Evolutionary conservation across 2,797 vertebrate genomes (phyloP).

Genomic region (Sternotherus odoratus): DNA sequence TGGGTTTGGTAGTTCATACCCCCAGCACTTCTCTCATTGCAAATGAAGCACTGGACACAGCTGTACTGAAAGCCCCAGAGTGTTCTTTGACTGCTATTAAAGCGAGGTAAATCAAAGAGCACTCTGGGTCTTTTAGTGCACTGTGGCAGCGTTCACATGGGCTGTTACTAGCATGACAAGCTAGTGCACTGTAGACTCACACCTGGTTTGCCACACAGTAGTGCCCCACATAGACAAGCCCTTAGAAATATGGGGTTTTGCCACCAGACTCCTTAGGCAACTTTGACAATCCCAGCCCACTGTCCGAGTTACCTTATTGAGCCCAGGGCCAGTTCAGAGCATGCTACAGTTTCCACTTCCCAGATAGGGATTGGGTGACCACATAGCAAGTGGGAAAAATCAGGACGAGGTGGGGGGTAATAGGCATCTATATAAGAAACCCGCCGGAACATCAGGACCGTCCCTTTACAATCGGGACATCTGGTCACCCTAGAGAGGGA

Average conservation of each 20-base stretch:
- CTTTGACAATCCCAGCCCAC: background rate
- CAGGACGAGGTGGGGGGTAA: no score
- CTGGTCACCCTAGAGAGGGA: no score
- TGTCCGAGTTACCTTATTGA: background rate
- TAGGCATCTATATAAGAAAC: no score
- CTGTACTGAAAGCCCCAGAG: background rate
- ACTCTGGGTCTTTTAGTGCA: background rate
- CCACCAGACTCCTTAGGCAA: background rate
- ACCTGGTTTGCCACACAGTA: background rate
- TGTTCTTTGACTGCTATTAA: background rate
- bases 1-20: no score
- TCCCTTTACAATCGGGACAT: no score
- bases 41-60: background rate
- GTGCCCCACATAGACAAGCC: background rate
- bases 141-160: background rate
- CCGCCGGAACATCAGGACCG: no score
- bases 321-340: background rate
- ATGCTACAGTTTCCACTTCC: background rate
- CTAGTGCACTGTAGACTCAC: background rate
- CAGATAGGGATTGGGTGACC: background rate
- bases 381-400: no score
- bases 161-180: background rate
- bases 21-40: no score
- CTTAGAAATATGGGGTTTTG: background rate
- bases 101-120: background rate